Evolutionary conservation across 2,797 vertebrate genomes (phyloP).

Genomic region (Silurus aristotelis): DNA sequence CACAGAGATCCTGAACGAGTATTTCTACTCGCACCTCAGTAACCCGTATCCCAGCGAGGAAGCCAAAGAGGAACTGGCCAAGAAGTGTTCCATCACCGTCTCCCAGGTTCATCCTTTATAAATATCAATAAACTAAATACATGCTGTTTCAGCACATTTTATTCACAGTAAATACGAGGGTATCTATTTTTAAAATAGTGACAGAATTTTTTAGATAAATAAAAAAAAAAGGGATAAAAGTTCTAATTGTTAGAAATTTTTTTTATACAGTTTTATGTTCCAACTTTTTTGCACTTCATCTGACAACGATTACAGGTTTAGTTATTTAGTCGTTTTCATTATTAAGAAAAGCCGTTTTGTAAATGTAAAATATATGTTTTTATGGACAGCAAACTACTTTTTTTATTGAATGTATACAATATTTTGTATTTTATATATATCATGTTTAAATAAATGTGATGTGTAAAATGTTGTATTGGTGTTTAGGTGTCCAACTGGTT

Average conservation of each 20-base stretch:
- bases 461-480: constrained; percentile 22
- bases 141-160: no score
- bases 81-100: constrained; percentile 90
- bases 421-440: no score
- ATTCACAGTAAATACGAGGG: no score
- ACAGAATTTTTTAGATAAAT: no score
- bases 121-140: no score
- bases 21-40: constrained; percentile 94
- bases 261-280: no score
- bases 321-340: not conserved
- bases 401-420: no score
- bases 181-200: no score
- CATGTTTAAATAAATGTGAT: not conserved
- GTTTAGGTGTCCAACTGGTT: constrained; percentile 92
- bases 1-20: constrained; percentile 90
- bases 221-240: no score
- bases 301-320: not conserved
- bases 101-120: constrained; percentile 77
- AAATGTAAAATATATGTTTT: not conserved
- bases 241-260: not conserved
- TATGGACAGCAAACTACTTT: not conserved
- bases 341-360: not conserved
- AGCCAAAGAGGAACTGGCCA: constrained; percentile 91
- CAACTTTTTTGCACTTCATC: not conserved
- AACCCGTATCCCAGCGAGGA: constrained; percentile 94